A percentile compares a stretch with the other conserved stretches of the same genome.
These are phyloP conservation scores for Nebria brevicollis DNA, from an alignment of 2,888 invertebrate species.

Conservation along the genomic window DNA sequence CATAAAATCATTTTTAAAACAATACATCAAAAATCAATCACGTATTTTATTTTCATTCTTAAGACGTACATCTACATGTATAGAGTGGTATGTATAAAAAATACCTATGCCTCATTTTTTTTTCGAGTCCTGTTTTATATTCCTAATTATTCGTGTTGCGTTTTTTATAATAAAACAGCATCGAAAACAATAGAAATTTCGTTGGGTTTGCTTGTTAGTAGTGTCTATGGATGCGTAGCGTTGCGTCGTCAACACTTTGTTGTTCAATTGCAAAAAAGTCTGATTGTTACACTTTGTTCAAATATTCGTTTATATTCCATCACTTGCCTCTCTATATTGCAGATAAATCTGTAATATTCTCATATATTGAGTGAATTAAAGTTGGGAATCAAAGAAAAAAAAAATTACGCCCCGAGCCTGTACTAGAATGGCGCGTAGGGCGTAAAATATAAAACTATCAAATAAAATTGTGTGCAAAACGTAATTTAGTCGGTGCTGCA, in stretches of 20 bases:
- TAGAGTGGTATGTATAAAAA: no score
- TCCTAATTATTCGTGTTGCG: constrained; percentile 35
- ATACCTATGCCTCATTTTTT: constrained; percentile 9
- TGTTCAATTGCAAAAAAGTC: constrained; percentile 36
- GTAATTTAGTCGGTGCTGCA: constrained; percentile 47
- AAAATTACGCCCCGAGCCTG: no score
- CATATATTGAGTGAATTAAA: no score
- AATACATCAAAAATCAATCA: no score
- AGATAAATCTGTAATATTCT: no score
- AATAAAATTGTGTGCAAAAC: constrained; percentile 47
- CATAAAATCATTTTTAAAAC: no score
- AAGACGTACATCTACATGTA: no score
- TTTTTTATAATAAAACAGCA: constrained; percentile 35
- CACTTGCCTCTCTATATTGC: not conserved
- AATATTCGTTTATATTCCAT: constrained; percentile 16
- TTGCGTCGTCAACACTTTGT: not conserved
- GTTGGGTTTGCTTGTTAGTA: constrained; percentile 29
- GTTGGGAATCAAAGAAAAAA: no score
- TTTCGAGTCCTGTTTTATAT: constrained; percentile 8
- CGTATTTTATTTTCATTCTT: no score
- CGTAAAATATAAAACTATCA: constrained; percentile 47
- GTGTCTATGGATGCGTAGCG: not conserved
- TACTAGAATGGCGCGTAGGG: constrained; percentile 6
- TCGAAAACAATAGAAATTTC: constrained; percentile 46
- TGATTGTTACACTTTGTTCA: constrained; percentile 40